Evolutionary conservation across 2,888 invertebrate species (phyloP).

Genomic region (Arge pagana): DNA sequence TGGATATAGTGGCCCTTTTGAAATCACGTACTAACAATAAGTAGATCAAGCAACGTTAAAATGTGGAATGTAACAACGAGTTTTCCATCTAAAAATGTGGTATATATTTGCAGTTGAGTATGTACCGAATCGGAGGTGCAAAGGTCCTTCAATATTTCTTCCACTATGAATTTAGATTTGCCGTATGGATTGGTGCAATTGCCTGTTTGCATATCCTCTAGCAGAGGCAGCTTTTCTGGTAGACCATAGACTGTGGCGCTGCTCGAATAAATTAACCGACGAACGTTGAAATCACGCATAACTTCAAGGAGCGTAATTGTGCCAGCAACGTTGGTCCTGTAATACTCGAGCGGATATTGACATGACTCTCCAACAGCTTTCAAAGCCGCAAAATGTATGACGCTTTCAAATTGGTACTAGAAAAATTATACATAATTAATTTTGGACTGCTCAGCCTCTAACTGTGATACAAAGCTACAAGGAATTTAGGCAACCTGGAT

Average conservation of each 20-base stretch:
- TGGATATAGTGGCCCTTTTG: neutral
- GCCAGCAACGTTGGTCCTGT: conserved; percentile 85
- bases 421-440: no score
- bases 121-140: conserved; percentile 76
- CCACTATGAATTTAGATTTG: conserved; percentile 90
- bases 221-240: conserved; percentile 81
- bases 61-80: no score
- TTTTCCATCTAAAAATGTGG: conserved; percentile 29
- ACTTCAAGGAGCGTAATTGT: conserved; percentile 85
- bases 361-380: conserved; percentile 96
- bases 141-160: conserved; percentile 89
- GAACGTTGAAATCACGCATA: conserved; percentile 51
- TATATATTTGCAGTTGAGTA: conserved; percentile 10
- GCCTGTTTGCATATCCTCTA: conserved; percentile 84
- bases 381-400: conserved; percentile 93
- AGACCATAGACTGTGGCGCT: conserved; percentile 94
- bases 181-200: conserved; percentile 93
- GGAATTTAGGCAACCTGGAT: no score
- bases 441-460: no score
- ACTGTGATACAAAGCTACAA: no score
- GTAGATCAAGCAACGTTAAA: no score
- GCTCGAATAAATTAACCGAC: conserved; percentile 62
- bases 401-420: conserved; percentile 81
- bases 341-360: conserved; percentile 83
- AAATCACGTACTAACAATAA: no score